Base-by-base conservation (phyloP, 2,888 invertebrate species). In the Cynaeus angustus region DNA sequence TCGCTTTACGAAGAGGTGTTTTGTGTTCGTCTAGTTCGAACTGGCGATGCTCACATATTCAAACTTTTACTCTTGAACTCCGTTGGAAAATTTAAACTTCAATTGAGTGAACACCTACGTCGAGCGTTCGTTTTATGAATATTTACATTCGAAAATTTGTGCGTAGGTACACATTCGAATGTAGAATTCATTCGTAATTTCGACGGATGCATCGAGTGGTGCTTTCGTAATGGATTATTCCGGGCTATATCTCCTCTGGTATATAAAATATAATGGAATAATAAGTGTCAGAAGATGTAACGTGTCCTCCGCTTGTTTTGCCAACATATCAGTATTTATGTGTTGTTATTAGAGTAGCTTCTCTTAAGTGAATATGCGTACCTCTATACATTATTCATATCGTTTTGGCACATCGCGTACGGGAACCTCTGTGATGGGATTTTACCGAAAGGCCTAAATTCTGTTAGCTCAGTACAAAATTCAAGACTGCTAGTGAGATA, bases 401-500 rank as follows among this genome's bases (percentile, higher is more conserved):
- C 61, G 66, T 66, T 71, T 68, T 69, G 72, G 71, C 71, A 72
- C 71, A 73, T 75, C 75, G 75, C 75, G 76, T 77, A 77, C 80
- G 78, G 79, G 79, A 77, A 70, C 72, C 71, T 71, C 72, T 67
- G 69, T 81, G 80, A 78, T 80, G 76, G 76, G 76, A 76, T 77
- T 76, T 77, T 77, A 70, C 66, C 68, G 72, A 75, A 74, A 72
- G 75, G 75, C 75, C 75, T 76, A 76, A 76, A 78, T 77, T 79
- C 72, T 74, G 67, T 78, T 80, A 78, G 77, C 76, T 70, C 78
- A 78, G 79, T 79, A 79, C 78, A 80, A 79, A 80, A 76, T 75
- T 75, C 50, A 77, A 80, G 80, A 81, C 79, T 81, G 79, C 30
- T 76, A 78, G 72, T 78, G 68, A 65, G 68, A 74, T 75, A 68